Evolutionary conservation across 2,888 invertebrate species (phyloP).

Genomic region (Panopea generosa): DNA sequence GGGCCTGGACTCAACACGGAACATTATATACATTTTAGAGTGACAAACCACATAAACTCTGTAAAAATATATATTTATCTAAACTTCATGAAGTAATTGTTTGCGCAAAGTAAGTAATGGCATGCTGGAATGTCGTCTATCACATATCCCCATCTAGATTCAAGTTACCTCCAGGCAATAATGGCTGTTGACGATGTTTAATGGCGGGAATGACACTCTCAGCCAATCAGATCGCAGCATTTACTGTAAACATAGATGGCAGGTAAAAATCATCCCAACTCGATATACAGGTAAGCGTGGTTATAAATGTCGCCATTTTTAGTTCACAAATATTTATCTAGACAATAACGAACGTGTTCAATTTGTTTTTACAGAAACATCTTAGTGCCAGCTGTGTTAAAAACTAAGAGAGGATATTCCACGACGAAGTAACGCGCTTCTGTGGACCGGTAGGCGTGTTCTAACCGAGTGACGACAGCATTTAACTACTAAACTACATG

Average conservation of each 20-base stretch:
- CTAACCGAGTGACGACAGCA: conserved; percentile 48
- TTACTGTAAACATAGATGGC: conserved; percentile 57
- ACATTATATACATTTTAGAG: too few relatives aligned
- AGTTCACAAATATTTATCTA: background rate
- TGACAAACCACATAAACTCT: too few relatives aligned
- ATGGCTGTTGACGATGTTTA: conserved; percentile 56
- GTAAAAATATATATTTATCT: too few relatives aligned
- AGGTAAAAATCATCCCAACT: conserved; percentile 53
- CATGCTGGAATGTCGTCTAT: conserved; percentile 50
- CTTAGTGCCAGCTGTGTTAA: background rate
- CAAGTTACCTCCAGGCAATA: conserved; percentile 56
- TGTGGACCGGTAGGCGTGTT: conserved; percentile 55
- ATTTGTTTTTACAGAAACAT: conserved; percentile 17
- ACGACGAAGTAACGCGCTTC: conserved; percentile 14
- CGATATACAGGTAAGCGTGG: conserved; percentile 29
- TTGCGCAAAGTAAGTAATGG: too few relatives aligned
- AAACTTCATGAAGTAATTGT: too few relatives aligned
- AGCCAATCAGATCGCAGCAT: conserved; percentile 51
- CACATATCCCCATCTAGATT: conserved; percentile 56
- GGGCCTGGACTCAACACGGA: too few relatives aligned
- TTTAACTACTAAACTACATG: conserved; percentile 42
- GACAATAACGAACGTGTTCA: background rate
- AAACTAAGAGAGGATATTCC: background rate
- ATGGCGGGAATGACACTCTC: conserved; percentile 60
- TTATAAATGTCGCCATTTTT: conserved; percentile 29